Conservation (phyloP, 2,888 invertebrate species). For the Synanthedon vespiformis region DNA sequence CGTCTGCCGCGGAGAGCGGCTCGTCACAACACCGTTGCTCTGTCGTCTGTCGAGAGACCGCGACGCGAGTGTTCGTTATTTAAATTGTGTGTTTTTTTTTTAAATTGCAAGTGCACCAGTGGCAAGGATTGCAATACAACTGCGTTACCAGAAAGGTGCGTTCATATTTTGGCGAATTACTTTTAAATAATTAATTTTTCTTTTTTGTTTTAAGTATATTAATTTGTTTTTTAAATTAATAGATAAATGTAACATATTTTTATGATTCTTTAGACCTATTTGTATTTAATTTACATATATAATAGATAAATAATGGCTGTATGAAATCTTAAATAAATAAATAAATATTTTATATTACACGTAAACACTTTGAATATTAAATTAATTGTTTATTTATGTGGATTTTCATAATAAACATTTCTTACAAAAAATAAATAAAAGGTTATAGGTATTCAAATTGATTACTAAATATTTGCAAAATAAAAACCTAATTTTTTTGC, state of each 20-base stretch:
- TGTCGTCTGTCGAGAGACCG: slow-evolving; percentile 7
- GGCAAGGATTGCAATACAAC: slow-evolving; percentile 10
- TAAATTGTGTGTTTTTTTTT: slow-evolving; percentile 32
- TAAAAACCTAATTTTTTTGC: no score
- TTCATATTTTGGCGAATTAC: no score
- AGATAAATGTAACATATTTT: no score
- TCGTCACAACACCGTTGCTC: slow-evolving; percentile 16
- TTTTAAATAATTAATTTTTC: no score
- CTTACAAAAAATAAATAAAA: no score
- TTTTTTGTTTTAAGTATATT: no score
- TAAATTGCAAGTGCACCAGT: slow-evolving; percentile 26
- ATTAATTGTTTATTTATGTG: neutral
- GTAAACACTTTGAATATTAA: neutral
- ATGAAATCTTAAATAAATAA: no score
- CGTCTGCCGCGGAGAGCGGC: slow-evolving; percentile 45
- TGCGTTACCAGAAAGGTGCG: neutral
- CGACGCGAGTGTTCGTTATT: slow-evolving; percentile 49
- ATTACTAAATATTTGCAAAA: neutral
- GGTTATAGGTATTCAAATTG: no score
- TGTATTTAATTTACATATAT: no score
- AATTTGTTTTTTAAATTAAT: no score
- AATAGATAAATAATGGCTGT: no score
- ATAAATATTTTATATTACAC: neutral
- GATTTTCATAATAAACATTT: neutral
- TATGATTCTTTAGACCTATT: no score